Evolutionary conservation across 2,888 invertebrate genomes (phyloP).

Genomic region (Poecilobothrus nobilitatus): DNA sequence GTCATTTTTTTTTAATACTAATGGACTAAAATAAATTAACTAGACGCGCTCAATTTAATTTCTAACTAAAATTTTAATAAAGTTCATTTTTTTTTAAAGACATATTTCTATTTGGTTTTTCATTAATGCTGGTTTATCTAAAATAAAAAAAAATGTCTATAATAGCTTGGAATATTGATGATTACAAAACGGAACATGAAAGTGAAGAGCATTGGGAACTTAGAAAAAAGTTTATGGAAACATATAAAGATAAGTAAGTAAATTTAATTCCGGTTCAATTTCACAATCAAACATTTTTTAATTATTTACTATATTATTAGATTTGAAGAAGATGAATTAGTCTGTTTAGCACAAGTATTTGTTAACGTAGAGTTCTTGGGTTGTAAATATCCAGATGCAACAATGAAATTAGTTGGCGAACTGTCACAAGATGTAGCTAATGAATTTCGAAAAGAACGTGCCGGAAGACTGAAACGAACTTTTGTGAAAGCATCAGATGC

Average conservation of each 20-base stretch:
- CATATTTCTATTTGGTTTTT: no score
- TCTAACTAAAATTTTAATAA: no score
- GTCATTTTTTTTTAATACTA: no score
- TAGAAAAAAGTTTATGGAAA: conserved; percentile 65
- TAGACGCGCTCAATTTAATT: no score
- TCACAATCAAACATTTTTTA: no score
- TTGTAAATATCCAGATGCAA: conserved; percentile 67
- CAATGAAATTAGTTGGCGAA: conserved; percentile 69
- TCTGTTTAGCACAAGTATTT: conserved; percentile 86
- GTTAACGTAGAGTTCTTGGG: conserved; percentile 59
- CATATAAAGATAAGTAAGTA: conserved; percentile 67
- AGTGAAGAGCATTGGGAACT: conserved; percentile 88
- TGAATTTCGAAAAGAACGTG: conserved; percentile 57
- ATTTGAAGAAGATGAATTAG: conserved; percentile 47
- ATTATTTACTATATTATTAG: background rate
- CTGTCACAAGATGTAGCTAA: conserved; percentile 66
- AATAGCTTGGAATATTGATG: conserved; percentile 63
- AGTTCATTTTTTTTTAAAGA: no score
- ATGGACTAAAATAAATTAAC: no score
- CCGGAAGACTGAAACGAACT: conserved; percentile 58
- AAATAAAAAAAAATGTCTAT: background rate
- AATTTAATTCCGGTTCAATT: conserved; percentile 38
- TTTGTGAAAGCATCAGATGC: conserved; percentile 71
- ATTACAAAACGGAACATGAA: conserved; percentile 69
- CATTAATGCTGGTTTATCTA: no score